Evolutionary conservation across 2,113 vertebrate species (phyloP).

Genomic region (Verasper variegatus): DNA sequence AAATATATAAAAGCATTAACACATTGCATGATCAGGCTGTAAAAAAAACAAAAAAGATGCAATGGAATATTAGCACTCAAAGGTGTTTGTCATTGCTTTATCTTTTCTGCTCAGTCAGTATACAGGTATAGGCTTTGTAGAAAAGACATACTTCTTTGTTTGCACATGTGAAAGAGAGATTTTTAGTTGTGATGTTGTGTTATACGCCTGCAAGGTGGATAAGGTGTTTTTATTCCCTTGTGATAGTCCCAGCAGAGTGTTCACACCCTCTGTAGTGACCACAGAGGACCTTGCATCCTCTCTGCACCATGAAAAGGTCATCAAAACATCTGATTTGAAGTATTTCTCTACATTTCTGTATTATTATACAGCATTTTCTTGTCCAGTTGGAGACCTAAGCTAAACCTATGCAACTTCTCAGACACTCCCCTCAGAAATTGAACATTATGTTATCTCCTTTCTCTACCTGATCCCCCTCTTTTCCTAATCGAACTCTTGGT

Average conservation of each 20-base stretch:
- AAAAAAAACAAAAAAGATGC: background rate
- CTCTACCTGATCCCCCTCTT: background rate
- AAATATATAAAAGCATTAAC: background rate
- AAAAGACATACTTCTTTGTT: too few relatives aligned
- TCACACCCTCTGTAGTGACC: background rate
- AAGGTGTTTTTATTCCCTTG: background rate
- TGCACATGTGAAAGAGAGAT: too few relatives aligned
- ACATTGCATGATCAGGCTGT: background rate
- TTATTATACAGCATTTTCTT: background rate
- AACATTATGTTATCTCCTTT: constrained; percentile 8
- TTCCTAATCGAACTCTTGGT: background rate
- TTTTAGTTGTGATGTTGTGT: too few relatives aligned
- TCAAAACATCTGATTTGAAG: background rate
- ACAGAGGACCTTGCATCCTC: background rate
- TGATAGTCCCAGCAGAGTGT: background rate
- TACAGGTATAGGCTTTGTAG: too few relatives aligned
- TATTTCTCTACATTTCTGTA: background rate
- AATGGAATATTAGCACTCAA: background rate
- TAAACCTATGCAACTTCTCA: background rate
- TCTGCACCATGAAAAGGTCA: constrained; percentile 10
- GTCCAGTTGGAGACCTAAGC: background rate
- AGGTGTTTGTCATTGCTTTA: background rate
- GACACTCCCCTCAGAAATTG: background rate
- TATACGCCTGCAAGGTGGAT: too few relatives aligned
- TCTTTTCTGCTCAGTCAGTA: too few relatives aligned